Base-by-base conservation (phyloP, 2,888 invertebrate species). In the Chromoteleia sp. region DNA sequence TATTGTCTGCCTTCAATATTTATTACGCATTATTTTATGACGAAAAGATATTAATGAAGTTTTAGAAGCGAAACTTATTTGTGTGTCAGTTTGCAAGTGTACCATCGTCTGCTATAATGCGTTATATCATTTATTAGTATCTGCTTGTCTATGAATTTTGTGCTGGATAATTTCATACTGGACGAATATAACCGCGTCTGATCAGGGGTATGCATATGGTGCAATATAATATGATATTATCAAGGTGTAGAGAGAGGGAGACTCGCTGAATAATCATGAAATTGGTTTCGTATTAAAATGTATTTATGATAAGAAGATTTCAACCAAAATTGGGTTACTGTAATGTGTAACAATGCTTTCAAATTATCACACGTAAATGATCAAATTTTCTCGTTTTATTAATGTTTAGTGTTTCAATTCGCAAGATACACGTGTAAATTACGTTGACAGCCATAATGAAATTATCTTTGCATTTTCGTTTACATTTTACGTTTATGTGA, bases 121-220 rank as follows among this genome's bases (percentile, higher is more conserved):
- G 39, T 48, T 63, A 56, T 48, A 56, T 56, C 45, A 48, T 33
- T 65, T 43, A 65, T 74, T 74, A 74, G 33, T 45, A 45, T 56
- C 45, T 54, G 48, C 19, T 65, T 36, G 56, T 63, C 73, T 63
- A 74, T 75, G 50, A 67, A 65, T 67, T 65, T 67, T 75, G 39
- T 50, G 19, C 15, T 39, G 36, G 58, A 61, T 75, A 67, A 67
- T 48, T n/a, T 65, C 15, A 54, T 36, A 25, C 10, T 36, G 56
- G 14, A 36, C 48, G 36, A 74, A 45, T 74, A 29, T 56, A 52
- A 56, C 33, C 39, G 10, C 30, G 15, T 54, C 15, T 43, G 50
- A 74, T 74, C 41, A 45, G 43, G 30, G 41, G 30, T n/a, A 19
- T 43, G 56, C 68, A 54, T 43, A 43, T 56, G 43, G 12, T 15